phyloP scores from a whole-genome alignment of 2,888 invertebrate genomes.

The Eudemis profundana region DNA sequence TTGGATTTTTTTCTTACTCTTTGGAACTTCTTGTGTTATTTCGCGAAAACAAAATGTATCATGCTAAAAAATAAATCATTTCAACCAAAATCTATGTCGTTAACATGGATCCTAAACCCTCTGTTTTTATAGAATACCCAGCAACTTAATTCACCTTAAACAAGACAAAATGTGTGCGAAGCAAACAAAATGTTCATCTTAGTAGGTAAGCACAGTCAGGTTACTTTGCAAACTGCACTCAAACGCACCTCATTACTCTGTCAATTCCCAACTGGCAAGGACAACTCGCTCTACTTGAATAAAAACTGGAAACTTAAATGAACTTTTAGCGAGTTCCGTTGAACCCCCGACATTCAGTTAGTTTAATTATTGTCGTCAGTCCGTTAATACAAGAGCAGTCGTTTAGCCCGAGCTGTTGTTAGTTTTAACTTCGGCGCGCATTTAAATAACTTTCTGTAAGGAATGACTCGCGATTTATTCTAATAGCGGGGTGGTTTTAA shows the following conservation, averaged over 20 bases:
- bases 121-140: too few relatives aligned
- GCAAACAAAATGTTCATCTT: too few relatives aligned
- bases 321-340: conserved; percentile 25
- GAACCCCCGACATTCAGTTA: conserved; percentile 27
- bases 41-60: too few relatives aligned
- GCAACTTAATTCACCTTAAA: too few relatives aligned
- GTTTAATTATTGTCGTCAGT: conserved; percentile 35
- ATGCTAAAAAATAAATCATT: too few relatives aligned
- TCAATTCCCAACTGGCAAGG: conserved; percentile 5
- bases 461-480: conserved; percentile 4
- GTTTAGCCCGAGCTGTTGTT: conserved; percentile 15
- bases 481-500: not conserved
- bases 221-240: not conserved
- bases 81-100: too few relatives aligned
- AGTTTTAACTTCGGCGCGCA: conserved; percentile 32
- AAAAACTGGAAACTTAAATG: conserved; percentile 35
- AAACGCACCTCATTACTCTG: conserved; percentile 13
- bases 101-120: too few relatives aligned
- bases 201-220: not conserved
- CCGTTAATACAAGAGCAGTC: conserved; percentile 21
- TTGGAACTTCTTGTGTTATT: too few relatives aligned
- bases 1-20: too few relatives aligned
- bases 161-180: too few relatives aligned
- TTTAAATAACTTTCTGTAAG: conserved; percentile 31
- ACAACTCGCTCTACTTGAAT: conserved; percentile 23